Evolutionary conservation across 2,888 invertebrate genomes (phyloP), one percentile per base, ranked within the genome.

Genomic region (Harpalus rufipes): DNA sequence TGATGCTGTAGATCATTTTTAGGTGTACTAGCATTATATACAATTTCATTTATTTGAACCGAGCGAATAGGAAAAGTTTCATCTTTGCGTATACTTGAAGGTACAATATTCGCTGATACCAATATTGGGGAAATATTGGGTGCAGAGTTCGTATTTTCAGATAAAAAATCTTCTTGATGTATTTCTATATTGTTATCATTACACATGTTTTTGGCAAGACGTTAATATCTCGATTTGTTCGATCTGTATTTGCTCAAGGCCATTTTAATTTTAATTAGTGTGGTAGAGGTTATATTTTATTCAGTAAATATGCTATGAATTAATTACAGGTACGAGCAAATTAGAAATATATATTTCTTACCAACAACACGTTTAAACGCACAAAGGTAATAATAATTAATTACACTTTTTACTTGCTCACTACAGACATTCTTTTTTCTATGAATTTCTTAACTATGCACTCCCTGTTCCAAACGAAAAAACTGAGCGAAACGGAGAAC

Each of bases 1-100:
- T 44, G 44, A 44, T 44, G 44, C 44, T 44, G 44, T 3, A 44
- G 44, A 7, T 44, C 44, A 44, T 44, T 44, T 44, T 44, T 44
- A 44, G 44, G 44, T 1, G 44, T 44, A 44, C 1, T 44, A 44
- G 44, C 44, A 3, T 10, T 10, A 4, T 4, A 44, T 44, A 44
- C 44, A 44, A 44, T 44, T 44, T 44, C 44, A 44, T 44, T 44
- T 44, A 44, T 44, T 44, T 44, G 44, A 44, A 44, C 44, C 44
- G 44, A 44, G 44, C 44, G 7, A 44, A 44, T 44, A 44, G 44
- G 44, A 44, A 44, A 44, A 44, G 6, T 44, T 44, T 44, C 44
- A 44, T 5, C 44, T 44, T 44, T 44, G 1, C 44, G 44, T 44
- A 44, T 44, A 44, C 44, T 44, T 44, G 44, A 44, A 44, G 44